Evolutionary conservation across 1,140 invertebrate species (phyloP).

Genomic region (Drosophila suzukii): DNA sequence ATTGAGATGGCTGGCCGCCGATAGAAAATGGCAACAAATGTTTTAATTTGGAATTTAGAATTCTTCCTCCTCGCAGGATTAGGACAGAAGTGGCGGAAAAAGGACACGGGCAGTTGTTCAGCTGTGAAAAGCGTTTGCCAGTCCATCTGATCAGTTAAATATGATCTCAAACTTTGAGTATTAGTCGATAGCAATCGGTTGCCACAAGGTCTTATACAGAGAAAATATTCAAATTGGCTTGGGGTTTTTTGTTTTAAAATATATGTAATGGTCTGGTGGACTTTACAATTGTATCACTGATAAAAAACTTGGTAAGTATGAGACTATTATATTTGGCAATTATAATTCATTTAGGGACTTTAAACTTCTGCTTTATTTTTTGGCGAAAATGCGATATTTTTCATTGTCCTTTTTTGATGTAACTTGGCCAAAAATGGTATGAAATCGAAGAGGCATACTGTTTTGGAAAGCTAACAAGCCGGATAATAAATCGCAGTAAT

Average conservation of each 20-base stretch:
- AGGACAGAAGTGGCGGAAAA: conserved; percentile 5
- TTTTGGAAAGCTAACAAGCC: too few species aligned
- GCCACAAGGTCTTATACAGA: background rate
- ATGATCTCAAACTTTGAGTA: background rate
- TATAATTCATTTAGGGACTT: too few species aligned
- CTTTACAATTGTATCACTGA: background rate
- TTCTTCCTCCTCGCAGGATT: conserved; percentile 19
- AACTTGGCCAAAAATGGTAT: too few species aligned
- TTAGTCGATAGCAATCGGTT: background rate
- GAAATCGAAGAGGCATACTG: too few species aligned
- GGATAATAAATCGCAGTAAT: too few species aligned
- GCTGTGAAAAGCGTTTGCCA: conserved; percentile 54
- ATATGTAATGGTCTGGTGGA: background rate
- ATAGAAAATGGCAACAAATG: conserved; percentile 80
- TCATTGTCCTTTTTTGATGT: too few species aligned
- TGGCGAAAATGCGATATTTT: too few species aligned
- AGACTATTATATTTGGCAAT: too few species aligned
- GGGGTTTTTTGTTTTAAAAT: background rate
- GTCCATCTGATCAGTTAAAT: conserved; percentile 30
- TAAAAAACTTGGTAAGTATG: background rate
- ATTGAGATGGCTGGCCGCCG: conserved; percentile 55
- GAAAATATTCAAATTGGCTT: background rate
- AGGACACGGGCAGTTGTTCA: conserved; percentile 27
- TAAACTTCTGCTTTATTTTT: too few species aligned
- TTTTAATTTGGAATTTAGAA: conserved; percentile 70